Percentiles rank a stretch among this genome's conserved stretches.
These are phyloP conservation scores for Mesitornis unicolor DNA, from an alignment of 2,113 vertebrate species.

Conservation along the genomic window DNA sequence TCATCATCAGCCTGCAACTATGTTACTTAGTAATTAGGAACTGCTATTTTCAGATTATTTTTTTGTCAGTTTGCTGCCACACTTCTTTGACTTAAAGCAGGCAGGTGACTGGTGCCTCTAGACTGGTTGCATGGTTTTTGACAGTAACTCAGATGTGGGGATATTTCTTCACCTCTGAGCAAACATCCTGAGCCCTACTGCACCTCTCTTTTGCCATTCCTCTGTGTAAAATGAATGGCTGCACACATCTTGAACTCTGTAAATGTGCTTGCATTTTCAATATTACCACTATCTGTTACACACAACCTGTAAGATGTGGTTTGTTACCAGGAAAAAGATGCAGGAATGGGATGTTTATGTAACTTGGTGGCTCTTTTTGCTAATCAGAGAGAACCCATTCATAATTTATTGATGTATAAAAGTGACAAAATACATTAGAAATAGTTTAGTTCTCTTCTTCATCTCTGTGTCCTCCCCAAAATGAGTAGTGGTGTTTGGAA, in stretches of 20 bases:
- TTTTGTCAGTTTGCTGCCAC: background rate
- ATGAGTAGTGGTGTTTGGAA: background rate
- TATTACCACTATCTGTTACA: background rate
- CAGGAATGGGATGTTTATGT: background rate
- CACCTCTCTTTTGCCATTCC: background rate
- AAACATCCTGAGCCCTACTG: background rate
- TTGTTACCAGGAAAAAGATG: background rate
- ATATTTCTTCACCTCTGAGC: background rate
- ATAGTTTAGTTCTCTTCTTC: background rate
- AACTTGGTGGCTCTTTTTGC: background rate
- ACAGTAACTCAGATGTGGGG: background rate
- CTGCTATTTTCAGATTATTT: background rate
- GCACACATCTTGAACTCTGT: background rate
- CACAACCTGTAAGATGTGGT: background rate
- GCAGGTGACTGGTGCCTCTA: background rate
- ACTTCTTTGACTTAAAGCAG: background rate
- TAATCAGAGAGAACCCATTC: background rate
- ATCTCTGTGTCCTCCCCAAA: background rate
- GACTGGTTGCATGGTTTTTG: accelerated
- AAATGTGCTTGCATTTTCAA: background rate
- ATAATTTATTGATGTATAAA: background rate
- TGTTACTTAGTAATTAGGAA: background rate
- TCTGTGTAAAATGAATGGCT: background rate
- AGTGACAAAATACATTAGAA: background rate
- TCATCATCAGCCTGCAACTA: background rate